A percentile compares a stretch with the other conserved stretches of the same genome.
phyloP scores from a whole-genome alignment of 2,888 invertebrate genomes.

The Phyllotreta striolata region DNA sequence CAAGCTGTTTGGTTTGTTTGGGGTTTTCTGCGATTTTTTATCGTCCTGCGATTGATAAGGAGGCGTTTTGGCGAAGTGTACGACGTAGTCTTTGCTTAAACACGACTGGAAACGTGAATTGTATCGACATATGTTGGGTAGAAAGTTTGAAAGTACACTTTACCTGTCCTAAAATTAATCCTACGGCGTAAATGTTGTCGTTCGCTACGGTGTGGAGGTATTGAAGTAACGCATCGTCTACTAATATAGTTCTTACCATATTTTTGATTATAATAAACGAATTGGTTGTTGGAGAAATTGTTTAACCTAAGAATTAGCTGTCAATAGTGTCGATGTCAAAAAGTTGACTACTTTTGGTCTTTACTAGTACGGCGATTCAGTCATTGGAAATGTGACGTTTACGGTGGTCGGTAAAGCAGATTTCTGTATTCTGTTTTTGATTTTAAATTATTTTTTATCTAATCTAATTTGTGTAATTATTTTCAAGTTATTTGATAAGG shows the following conservation, averaged over 20 bases:
- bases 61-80: conserved; percentile 83
- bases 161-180: conserved; percentile 84
- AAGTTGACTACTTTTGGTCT: too few species aligned
- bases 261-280: too few species aligned
- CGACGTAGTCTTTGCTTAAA: conserved; percentile 75
- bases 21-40: conserved; percentile 43
- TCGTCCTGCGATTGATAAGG: conserved; percentile 64
- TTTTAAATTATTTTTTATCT: too few species aligned
- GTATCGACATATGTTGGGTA: conserved; percentile 42
- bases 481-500: too few species aligned
- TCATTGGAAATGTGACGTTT: too few species aligned
- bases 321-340: neutral
- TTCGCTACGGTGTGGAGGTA: conserved; percentile 73
- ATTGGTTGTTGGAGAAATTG: conserved; percentile 9
- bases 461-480: too few species aligned
- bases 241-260: conserved; percentile 69
- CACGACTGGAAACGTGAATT: conserved; percentile 65
- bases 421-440: too few species aligned
- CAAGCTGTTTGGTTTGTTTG: conserved; percentile 54
- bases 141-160: conserved; percentile 36
- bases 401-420: too few species aligned
- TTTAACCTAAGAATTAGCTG: conserved; percentile 17
- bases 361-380: too few species aligned
- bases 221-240: conserved; percentile 72
- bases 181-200: conserved; percentile 71